Evolutionary conservation across 1,140 invertebrate species (phyloP), one percentile per base, ranked within the genome.

Genomic region (Bathynomus jamesi): DNA sequence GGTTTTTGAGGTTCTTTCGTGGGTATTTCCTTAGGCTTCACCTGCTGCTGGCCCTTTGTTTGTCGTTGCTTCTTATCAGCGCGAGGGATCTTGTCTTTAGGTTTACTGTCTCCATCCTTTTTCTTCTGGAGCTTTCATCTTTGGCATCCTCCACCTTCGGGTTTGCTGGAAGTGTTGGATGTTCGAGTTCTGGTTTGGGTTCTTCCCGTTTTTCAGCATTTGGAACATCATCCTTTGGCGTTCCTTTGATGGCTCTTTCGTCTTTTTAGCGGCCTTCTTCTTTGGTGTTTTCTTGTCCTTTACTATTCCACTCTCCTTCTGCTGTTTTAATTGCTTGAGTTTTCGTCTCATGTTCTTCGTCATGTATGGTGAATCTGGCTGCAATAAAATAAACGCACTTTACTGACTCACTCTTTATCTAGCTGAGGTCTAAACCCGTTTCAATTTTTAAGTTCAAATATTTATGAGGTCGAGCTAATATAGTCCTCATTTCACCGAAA

Each of bases 281-380:
- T 69, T 61, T 28, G 3, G 40, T 3, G 67, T 29, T 28, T 69
- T 60, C 4, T 13, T 40, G 32, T 69, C 61, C 67, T 69, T 69
- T 60, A 0, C 67, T 69, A 28, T 40, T 40, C 32, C 32, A 8
- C 17, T 40, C 17, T 40, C 32, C 17, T 40, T 40, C 17, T 40
- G 32, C 17, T 40, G n/a, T n/a, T n/a, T n/a, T n/a, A n/a, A n/a
- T n/a, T n/a, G n/a, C n/a, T n/a, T n/a, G n/a, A n/a, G n/a, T 53
- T 21, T 53, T 5, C 40, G 13, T 53, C 21, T 53, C 40, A 53
- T 53, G 2, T 53, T 53, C 40, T 53, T 53, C 2, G 40, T 53
- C 40, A 53, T 53, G 40, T 53, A 53, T 17, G 40, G 40, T 53
- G 40, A 11, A 3, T 53, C 40, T 53, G 2, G 5, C 40, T 53